Evolutionary conservation across 1,140 invertebrate species (phyloP).

Genomic region (Drosophila mayri): DNA sequence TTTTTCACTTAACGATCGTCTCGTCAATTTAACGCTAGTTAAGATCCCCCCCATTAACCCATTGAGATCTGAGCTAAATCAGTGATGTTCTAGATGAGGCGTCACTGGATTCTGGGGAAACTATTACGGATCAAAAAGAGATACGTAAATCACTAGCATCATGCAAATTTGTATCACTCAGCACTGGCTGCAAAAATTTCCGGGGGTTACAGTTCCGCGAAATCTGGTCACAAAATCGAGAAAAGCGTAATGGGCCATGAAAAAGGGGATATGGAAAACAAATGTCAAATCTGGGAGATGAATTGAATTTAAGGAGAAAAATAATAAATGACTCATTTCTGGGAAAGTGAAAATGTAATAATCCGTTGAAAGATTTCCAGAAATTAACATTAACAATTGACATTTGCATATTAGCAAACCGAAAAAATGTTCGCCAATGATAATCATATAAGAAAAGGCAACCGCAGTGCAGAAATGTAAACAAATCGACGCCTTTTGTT

Average conservation of each 20-base stretch:
- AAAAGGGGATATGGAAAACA: conserved; percentile 34
- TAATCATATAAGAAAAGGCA: conserved; percentile 36
- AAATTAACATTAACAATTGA: conserved; percentile 44
- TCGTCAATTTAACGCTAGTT: conserved; percentile 25
- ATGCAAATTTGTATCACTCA: conserved; percentile 31
- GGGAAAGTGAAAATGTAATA: conserved; percentile 7
- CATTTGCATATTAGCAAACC: conserved; percentile 52
- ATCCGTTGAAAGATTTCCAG: conserved; percentile 1
- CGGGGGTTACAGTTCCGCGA: conserved; percentile 56
- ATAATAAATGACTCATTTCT: conserved; percentile 35
- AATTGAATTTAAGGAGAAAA: conserved; percentile 7
- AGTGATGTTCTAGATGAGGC: conserved; percentile 5
- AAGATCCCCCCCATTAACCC: conserved; percentile 22
- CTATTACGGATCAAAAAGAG: conserved; percentile 22
- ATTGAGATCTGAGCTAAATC: conserved; percentile 22
- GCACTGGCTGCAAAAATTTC: conserved; percentile 30
- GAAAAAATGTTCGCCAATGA: conserved; percentile 39
- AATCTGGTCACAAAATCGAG: conserved; percentile 71
- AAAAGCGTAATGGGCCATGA: conserved; percentile 49
- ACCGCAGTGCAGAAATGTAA: conserved; percentile 37
- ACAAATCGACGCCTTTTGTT: conserved; percentile 42
- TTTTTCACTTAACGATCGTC: conserved; percentile 22
- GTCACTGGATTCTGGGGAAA: conserved; percentile 20
- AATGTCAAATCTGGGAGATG: conserved; percentile 45
- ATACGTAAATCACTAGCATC: neutral